Conservation (phyloP, 2,888 invertebrate genomes). For the Branchinecta sandiegonensis region DNA sequence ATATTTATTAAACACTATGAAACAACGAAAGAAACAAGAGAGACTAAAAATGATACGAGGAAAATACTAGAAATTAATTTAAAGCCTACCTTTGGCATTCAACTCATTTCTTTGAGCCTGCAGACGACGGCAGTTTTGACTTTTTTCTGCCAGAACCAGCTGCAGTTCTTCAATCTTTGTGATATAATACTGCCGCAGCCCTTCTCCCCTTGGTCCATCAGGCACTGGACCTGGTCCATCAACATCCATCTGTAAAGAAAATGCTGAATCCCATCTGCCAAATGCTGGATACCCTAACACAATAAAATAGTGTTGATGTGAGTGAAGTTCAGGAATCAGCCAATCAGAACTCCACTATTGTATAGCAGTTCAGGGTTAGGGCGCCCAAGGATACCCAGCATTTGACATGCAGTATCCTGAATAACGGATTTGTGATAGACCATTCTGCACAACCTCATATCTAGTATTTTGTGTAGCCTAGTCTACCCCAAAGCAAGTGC, state of each 20-base stretch:
- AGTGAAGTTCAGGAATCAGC: no score
- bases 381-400: no score
- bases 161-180: slow-evolving; percentile 96
- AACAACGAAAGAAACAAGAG: background rate
- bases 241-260: slow-evolving; percentile 50
- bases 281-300: background rate
- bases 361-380: no score
- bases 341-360: no score
- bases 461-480: no score
- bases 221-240: slow-evolving; percentile 37
- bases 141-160: slow-evolving; percentile 89
- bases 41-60: background rate
- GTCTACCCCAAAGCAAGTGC: no score
- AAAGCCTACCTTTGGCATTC: slow-evolving; percentile 72
- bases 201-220: slow-evolving; percentile 54
- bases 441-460: no score
- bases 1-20: background rate
- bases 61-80: background rate
- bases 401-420: no score
- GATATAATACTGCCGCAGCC: slow-evolving; percentile 88
- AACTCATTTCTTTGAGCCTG: slow-evolving; percentile 98
- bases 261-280: no score
- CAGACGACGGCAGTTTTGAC: slow-evolving; percentile 85
- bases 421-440: no score
- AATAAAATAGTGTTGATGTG: no score